A percentile compares a stretch with the other conserved stretches of the same genome.
Conservation (phyloP, 2,888 invertebrate species). For the Busseola fusca region DNA sequence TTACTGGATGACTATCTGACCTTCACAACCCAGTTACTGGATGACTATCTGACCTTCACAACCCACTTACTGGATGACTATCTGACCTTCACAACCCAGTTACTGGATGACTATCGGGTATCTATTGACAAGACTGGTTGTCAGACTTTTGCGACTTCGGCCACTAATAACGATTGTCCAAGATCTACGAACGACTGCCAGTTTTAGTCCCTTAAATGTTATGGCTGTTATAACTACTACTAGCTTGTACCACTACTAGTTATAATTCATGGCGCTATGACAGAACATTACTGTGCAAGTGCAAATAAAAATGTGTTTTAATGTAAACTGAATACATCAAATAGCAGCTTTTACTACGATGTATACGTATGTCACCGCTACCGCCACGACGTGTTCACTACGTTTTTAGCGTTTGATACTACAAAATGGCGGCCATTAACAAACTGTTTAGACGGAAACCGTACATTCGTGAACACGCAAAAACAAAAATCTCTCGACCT, state of each 20-base stretch:
- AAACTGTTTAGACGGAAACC: conserved; percentile 40
- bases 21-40: too few species aligned
- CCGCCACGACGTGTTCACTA: conserved; percentile 7
- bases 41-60: too few species aligned
- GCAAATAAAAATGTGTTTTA: conserved; percentile 22
- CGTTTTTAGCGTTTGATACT: conserved; percentile 41
- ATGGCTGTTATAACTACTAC: neutral
- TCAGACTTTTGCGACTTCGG: neutral
- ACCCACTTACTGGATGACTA: too few species aligned
- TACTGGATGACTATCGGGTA: neutral
- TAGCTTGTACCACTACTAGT: neutral
- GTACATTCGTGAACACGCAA: conserved; percentile 57
- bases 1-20: too few species aligned
- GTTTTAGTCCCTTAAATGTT: neutral
- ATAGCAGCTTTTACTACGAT: conserved; percentile 47
- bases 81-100: neutral
- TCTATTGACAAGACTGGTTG: neutral
- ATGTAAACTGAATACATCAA: conserved; percentile 26
- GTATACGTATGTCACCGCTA: conserved; percentile 41
- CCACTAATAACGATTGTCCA: neutral
- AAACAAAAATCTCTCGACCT: conserved; percentile 54
- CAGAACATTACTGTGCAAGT: conserved; percentile 4
- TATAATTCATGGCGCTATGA: neutral
- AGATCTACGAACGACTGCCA: neutral
- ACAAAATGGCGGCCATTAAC: conserved; percentile 50